A percentile compares a stretch with the other conserved stretches of the same genome.
These are phyloP conservation scores for Limnephilus auricula DNA, from an alignment of 2,888 invertebrate species.

Conservation along the genomic window DNA sequence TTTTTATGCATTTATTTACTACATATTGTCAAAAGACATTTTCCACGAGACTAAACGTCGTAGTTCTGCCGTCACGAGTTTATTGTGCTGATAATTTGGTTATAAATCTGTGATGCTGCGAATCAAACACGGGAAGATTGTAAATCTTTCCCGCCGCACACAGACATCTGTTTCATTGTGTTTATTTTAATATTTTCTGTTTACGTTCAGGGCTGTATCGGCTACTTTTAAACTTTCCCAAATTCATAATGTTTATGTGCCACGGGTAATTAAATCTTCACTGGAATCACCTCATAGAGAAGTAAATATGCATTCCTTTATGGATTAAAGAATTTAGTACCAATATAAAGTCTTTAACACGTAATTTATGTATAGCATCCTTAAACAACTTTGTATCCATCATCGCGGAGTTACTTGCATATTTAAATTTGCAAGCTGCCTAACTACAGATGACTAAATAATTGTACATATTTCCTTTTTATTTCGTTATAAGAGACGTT, in stretches of 20 bases:
- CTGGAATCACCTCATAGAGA: background rate
- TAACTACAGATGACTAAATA: too few relatives aligned
- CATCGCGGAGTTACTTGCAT: too few relatives aligned
- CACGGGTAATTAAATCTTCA: background rate
- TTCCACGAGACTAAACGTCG: background rate
- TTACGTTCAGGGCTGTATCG: conserved; percentile 22
- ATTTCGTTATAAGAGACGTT: too few relatives aligned
- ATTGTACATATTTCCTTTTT: too few relatives aligned
- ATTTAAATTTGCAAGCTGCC: too few relatives aligned
- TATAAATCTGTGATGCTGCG: background rate
- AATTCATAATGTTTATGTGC: background rate
- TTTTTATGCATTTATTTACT: background rate
- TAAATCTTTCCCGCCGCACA: conserved; percentile 26
- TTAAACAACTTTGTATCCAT: background rate
- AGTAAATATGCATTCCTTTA: background rate
- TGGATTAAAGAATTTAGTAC: background rate
- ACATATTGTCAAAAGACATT: background rate
- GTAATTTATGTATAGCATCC: background rate
- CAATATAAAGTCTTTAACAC: background rate
- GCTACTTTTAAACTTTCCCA: background rate
- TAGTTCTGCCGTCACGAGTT: background rate
- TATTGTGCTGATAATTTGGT: conserved; percentile 34
- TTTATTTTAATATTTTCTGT: conserved; percentile 41
- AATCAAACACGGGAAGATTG: conserved; percentile 38
- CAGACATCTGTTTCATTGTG: conserved; percentile 20